These are phyloP conservation scores for Darevskia mixta DNA, from an alignment of 2,797 vertebrate genomes.

Conservation along the genomic window DNA sequence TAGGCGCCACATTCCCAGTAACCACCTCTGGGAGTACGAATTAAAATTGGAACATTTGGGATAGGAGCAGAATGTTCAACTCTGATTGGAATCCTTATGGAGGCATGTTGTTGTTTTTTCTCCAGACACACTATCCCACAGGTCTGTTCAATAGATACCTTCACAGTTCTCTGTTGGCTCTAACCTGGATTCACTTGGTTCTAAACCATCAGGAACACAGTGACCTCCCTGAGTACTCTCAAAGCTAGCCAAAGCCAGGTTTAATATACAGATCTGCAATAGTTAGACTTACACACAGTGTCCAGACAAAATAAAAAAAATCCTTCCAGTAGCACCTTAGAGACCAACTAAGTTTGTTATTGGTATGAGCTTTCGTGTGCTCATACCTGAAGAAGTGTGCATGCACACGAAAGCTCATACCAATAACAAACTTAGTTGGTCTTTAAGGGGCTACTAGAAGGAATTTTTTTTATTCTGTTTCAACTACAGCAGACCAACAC, in stretches of 20 bases:
- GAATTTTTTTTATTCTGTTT: no score
- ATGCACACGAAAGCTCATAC: not conserved
- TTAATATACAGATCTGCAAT: not conserved
- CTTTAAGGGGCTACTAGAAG: no score
- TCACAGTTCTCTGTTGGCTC: not conserved
- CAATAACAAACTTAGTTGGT: no score
- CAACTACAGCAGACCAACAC: no score
- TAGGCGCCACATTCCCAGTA: not conserved
- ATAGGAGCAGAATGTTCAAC: not conserved
- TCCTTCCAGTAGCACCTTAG: no score
- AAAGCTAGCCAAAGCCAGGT: not conserved
- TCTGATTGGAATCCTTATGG: not conserved
- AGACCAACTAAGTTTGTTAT: no score
- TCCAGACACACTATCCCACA: not conserved
- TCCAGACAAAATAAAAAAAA: not conserved
- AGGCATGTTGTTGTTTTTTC: not conserved
- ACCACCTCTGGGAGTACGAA: not conserved
- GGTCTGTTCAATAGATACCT: not conserved
- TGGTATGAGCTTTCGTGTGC: no score
- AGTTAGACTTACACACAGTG: not conserved
- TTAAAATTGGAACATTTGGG: not conserved
- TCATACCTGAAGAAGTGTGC: no score
- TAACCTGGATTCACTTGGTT: constrained; percentile 2
- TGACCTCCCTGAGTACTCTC: not conserved
- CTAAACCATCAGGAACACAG: constrained; percentile 1